Evolutionary conservation across 1,140 invertebrate genomes (phyloP).

Genomic region (Drosophila bifasciata): DNA sequence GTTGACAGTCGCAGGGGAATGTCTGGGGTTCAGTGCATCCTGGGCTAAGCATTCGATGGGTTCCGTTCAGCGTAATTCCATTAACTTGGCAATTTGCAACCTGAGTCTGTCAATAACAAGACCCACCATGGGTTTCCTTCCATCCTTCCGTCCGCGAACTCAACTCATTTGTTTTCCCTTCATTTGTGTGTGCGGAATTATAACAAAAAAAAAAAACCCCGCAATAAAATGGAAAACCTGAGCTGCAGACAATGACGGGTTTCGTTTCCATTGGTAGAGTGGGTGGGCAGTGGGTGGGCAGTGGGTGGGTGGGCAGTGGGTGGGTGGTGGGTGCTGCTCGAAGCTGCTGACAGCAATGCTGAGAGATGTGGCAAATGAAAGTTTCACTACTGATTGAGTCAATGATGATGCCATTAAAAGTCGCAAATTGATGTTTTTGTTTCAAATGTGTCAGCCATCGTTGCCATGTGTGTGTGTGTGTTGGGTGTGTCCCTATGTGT

Average conservation of each 20-base stretch:
- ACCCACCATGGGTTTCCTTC: neutral
- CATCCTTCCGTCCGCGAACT: too few relatives aligned
- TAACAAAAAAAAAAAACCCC: constrained; percentile 13
- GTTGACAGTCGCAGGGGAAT: constrained; percentile 3
- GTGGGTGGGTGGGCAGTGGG: too few relatives aligned
- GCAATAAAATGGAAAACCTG: constrained; percentile 26
- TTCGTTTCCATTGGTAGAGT: constrained; percentile 19
- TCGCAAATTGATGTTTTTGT: constrained; percentile 81
- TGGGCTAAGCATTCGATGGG: constrained; percentile 26
- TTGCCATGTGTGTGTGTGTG: constrained; percentile 3
- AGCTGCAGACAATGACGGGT: constrained; percentile 19
- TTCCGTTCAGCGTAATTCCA: constrained; percentile 15
- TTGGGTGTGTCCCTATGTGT: constrained; percentile 6
- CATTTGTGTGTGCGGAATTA: constrained; percentile 20
- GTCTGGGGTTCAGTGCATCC: constrained; percentile 35
- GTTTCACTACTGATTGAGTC: constrained; percentile 75
- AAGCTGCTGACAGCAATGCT: constrained; percentile 21
- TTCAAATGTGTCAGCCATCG: constrained; percentile 51
- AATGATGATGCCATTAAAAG: constrained; percentile 81
- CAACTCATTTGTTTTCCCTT: neutral
- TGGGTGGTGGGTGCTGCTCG: constrained; percentile 16
- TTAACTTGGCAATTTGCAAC: constrained; percentile 12
- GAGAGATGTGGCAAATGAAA: constrained; percentile 63
- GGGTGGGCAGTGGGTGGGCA: too few relatives aligned
- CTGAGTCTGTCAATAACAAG: constrained; percentile 6